Base-by-base conservation (phyloP, 2,888 invertebrate species). In the Spatulosminthurus flaviceps region DNA sequence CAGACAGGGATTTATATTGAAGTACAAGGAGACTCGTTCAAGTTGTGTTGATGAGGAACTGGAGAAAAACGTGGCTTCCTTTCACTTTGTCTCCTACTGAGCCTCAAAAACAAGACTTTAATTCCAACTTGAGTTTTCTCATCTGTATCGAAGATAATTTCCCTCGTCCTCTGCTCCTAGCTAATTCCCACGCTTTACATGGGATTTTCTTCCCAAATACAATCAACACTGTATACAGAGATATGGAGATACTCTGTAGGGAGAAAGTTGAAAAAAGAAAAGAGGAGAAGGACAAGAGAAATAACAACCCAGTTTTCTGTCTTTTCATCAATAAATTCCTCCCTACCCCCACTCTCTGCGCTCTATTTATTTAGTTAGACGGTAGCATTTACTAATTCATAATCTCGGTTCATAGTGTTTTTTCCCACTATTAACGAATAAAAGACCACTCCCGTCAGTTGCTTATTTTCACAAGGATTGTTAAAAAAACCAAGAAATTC, bases 141-240 rank as follows among this genome's bases (percentile, higher is more conserved):
- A 51, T 13, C 51, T 51, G 51, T 51, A 51, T 51, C 51, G 16
- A 1, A 51, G 51, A 51, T 51, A 51, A 51, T 51, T 51, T 51
- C n/a, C 51, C 16, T 11, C n/a, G n/a, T n/a, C 51, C 51, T 4
- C 9, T n/a, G 16, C 51, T 51, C 5, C 51, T n/a, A 51, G 51
- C 51, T 51, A 51, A 51, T 51, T 51, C 51, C 5, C 2, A 51
- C n/a, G 51, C 51, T 51, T 51, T 51, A 51, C 51, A 51, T 51
- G 51, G 51, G 51, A 51, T 51, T 51, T 51, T 51, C 51, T 51
- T 19, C 51, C 51, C 19, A 51, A 41, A 51, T 16, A 51, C 51
- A 51, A 51, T 51, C 51, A 51, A n/a, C 51, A 16, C 51, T 51
- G n/a, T 41, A 41, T 41, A 41, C 41, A 41, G 19, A 13, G 19